phyloP scores from a whole-genome alignment of 2,113 vertebrate species.

The Xiphophorus maculatus region DNA sequence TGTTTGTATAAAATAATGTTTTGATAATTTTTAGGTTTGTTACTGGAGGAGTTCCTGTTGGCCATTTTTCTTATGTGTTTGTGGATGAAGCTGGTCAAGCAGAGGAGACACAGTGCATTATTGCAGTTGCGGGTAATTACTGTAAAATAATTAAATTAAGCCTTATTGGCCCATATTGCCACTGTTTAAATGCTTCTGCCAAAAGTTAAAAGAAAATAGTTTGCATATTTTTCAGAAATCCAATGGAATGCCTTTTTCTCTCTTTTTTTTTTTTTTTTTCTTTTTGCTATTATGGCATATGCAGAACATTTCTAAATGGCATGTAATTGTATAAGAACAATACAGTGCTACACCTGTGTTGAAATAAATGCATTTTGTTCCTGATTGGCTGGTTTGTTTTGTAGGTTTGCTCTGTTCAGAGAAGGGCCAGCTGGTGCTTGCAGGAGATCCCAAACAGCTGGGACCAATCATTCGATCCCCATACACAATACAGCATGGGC shows the following conservation, averaged over 20 bases:
- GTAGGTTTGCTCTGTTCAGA: conserved; percentile 84
- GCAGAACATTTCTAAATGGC: too few species aligned
- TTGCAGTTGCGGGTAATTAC: conserved; percentile 85
- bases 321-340: too few species aligned
- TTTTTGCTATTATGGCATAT: too few species aligned
- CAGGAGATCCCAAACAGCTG: conserved; percentile 92
- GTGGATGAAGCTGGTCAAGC: conserved; percentile 92
- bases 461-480: conserved; percentile 87
- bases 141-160: background rate
- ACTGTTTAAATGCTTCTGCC: background rate
- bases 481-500: conserved; percentile 78
- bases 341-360: too few species aligned
- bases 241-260: too few species aligned
- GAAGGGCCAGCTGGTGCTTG: conserved; percentile 88
- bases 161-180: background rate
- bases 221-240: background rate
- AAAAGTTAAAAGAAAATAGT: background rate
- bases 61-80: conserved; percentile 91
- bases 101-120: conserved; percentile 86
- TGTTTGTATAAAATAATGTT: background rate
- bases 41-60: conserved; percentile 80
- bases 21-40: conserved; percentile 79
- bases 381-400: conserved; percentile 1
- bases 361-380: too few species aligned
- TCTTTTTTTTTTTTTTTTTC: too few species aligned